Evolutionary conservation across 2,797 vertebrate species (phyloP).

Genomic region (Danio choprae): DNA sequence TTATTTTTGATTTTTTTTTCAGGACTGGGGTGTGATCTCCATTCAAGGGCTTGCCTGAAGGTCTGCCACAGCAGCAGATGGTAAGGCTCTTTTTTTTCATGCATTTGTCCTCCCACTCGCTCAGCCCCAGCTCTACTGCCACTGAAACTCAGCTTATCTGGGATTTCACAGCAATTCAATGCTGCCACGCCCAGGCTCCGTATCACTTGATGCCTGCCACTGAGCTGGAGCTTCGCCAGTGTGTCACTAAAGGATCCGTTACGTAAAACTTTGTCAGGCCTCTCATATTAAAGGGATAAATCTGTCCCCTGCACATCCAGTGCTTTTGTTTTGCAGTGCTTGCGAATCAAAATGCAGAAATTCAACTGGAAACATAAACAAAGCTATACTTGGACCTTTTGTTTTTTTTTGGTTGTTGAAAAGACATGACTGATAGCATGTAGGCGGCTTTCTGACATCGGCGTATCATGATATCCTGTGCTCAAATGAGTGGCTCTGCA

Average conservation of each 20-base stretch:
- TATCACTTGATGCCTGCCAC: constrained; percentile 47
- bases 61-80: constrained; percentile 60
- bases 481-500: constrained; percentile 8
- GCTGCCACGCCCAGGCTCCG: constrained; percentile 48
- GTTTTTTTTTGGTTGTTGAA: neutral
- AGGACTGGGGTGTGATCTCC: neutral
- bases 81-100: constrained; percentile 41
- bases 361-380: constrained; percentile 40
- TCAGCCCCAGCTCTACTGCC: constrained; percentile 45
- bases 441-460: constrained; percentile 35
- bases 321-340: constrained; percentile 42
- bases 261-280: constrained; percentile 58
- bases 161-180: constrained; percentile 65
- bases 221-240: constrained; percentile 55
- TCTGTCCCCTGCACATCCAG: constrained; percentile 35
- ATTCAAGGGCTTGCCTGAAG: constrained; percentile 31
- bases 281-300: constrained; percentile 59
- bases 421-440: constrained; percentile 35
- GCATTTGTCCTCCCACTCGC: constrained; percentile 51
- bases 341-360: constrained; percentile 47
- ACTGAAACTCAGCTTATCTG: constrained; percentile 63
- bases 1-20: neutral
- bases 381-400: constrained; percentile 22
- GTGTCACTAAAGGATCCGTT: constrained; percentile 54
- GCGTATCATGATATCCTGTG: constrained; percentile 22